These are phyloP conservation scores for Sphenodon punctatus DNA, from an alignment of 2,797 vertebrate species.

Conservation along the genomic window DNA sequence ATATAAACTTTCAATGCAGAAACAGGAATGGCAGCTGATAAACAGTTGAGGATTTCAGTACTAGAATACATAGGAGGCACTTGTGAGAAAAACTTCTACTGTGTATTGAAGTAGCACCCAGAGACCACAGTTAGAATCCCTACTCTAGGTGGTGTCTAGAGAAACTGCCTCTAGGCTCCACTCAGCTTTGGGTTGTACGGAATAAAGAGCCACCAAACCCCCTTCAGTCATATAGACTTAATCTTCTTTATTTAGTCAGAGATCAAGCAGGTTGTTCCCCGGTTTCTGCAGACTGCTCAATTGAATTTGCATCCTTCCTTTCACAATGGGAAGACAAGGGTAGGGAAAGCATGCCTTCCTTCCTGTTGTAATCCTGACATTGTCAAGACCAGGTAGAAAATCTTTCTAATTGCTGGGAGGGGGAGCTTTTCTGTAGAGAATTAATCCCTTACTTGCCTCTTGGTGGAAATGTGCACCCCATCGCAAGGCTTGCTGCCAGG, in stretches of 20 bases:
- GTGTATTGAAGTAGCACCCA: background rate
- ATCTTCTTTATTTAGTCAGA: no score
- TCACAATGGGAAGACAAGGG: no score
- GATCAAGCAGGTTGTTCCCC: no score
- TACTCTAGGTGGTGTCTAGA: background rate
- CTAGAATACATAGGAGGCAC: background rate
- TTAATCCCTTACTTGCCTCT: fast-evolving
- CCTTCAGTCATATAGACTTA: background rate
- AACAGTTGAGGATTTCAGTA: no score
- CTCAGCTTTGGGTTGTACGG: background rate
- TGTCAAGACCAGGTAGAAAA: background rate
- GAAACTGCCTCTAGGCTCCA: background rate
- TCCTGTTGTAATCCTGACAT: no score
- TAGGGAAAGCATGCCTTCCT: no score
- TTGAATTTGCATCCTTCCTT: no score
- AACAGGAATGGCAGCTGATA: no score
- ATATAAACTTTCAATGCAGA: no score
- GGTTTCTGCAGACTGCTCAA: no score
- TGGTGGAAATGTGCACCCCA: fast-evolving
- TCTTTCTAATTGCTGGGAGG: no score
- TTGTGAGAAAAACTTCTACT: background rate
- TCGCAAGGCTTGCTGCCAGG: background rate
- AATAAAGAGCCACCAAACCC: background rate
- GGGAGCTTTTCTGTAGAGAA: no score
- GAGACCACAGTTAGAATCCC: background rate